Evolutionary conservation across 2,888 invertebrate species (phyloP).

Genomic region (Anoplius nigerrimus): DNA sequence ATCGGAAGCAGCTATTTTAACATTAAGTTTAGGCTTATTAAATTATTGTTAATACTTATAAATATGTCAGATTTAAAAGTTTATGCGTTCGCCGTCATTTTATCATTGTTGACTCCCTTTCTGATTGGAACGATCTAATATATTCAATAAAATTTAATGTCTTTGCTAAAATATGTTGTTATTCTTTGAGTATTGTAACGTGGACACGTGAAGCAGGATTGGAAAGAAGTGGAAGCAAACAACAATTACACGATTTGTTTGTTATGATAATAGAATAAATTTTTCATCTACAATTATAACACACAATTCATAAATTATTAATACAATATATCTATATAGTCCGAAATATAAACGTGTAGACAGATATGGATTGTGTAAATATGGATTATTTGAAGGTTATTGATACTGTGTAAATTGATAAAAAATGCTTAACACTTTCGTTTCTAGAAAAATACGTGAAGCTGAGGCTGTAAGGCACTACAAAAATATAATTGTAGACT

Average conservation of each 20-base stretch:
- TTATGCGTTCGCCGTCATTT: constrained; percentile 55
- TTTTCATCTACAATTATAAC: constrained; percentile 4
- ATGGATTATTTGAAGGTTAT: too few species aligned
- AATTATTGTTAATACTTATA: constrained; percentile 64
- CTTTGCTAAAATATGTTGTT: constrained; percentile 55
- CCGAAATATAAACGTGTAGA: too few species aligned
- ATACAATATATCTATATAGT: too few species aligned
- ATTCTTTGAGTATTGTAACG: not conserved
- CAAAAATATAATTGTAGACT: too few species aligned
- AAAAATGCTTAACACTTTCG: too few species aligned
- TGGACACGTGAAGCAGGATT: too few species aligned
- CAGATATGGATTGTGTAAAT: too few species aligned
- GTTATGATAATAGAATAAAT: not conserved
- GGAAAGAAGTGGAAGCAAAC: not conserved
- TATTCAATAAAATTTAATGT: constrained; percentile 68
- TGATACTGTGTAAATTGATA: too few species aligned
- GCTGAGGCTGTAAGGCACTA: too few species aligned
- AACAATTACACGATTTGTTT: not conserved
- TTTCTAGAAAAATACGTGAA: too few species aligned
- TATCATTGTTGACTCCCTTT: constrained; percentile 55
- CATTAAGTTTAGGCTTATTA: constrained; percentile 60
- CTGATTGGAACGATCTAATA: constrained; percentile 61
- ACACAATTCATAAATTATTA: too few species aligned
- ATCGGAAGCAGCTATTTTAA: constrained; percentile 64
- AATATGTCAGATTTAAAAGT: constrained; percentile 58